These are phyloP conservation scores for Coleophora flavipennella DNA, from an alignment of 2,888 invertebrate genomes.

Conservation along the genomic window DNA sequence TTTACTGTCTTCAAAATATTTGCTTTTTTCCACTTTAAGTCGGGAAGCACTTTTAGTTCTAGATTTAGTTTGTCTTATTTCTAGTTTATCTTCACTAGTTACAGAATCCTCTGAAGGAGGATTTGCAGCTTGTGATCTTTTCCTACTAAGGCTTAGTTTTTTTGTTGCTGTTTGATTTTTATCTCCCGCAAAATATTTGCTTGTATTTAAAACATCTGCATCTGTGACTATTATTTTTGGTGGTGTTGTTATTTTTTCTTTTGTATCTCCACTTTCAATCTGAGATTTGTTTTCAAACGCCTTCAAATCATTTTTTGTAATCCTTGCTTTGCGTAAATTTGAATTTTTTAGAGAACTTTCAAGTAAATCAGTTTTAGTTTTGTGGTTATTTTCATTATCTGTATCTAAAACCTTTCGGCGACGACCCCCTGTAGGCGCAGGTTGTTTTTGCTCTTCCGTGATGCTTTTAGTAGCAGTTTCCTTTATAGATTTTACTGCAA, in stretches of 20 bases:
- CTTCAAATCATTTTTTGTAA: no score
- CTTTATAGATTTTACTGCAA: no score
- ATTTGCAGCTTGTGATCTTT: constrained; percentile 27
- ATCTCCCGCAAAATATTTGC: constrained; percentile 37
- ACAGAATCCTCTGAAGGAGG: constrained; percentile 8
- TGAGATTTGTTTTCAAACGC: no score
- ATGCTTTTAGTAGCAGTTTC: no score
- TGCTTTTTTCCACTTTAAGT: constrained; percentile 33
- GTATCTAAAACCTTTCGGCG: neutral
- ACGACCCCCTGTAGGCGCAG: neutral
- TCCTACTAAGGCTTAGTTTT: constrained; percentile 20
- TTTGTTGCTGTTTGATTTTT: constrained; percentile 8
- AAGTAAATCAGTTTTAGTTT: neutral
- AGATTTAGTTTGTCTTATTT: constrained; percentile 18
- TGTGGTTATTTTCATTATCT: neutral
- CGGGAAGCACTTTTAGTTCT: constrained; percentile 48
- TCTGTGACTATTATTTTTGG: constrained; percentile 37
- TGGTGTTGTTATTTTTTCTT: no score
- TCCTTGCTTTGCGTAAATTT: no score
- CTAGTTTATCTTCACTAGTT: constrained; percentile 3
- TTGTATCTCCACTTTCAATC: no score
- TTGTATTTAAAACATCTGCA: constrained; percentile 28
- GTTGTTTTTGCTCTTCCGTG: neutral
- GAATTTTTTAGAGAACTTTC: no score
- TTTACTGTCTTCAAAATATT: constrained; percentile 37